phyloP scores from a whole-genome alignment of 1,140 invertebrate genomes.

The Euglossa dilemma region DNA sequence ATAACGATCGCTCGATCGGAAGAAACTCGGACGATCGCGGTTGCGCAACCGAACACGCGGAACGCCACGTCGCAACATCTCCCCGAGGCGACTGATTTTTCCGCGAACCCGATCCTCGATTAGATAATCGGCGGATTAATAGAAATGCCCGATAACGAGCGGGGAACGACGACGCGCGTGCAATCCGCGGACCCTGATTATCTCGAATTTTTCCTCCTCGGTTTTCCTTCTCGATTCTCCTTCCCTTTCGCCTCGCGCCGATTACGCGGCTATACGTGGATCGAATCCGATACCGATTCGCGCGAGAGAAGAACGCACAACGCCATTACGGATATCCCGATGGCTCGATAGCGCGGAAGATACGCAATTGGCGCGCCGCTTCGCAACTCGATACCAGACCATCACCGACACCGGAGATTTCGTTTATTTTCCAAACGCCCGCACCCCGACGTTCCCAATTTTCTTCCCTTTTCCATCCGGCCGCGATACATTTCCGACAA shows the following conservation, averaged over 20 bases:
- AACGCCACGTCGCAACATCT: not conserved
- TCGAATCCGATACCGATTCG: not conserved
- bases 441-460: no score
- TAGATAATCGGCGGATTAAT: conserved; percentile 13
- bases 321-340: not conserved
- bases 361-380: not conserved
- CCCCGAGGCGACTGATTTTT: not conserved
- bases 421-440: not conserved
- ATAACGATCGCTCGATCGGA: conserved; percentile 38
- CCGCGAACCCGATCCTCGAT: conserved; percentile 7
- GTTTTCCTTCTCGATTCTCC: not conserved
- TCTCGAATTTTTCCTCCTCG: not conserved
- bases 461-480: not conserved
- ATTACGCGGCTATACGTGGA: not conserved
- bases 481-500: no score
- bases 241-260: no score
- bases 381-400: not conserved
- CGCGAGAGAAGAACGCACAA: not conserved
- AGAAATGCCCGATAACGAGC: not conserved
- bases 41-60: not conserved
- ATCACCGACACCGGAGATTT: not conserved
- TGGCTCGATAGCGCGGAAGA: not conserved
- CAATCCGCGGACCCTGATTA: no score
- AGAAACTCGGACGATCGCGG: conserved; percentile 1
- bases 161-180: not conserved